Evolutionary conservation across 2,797 vertebrate species (phyloP).

Genomic region (Propithecus deckenii): DNA sequence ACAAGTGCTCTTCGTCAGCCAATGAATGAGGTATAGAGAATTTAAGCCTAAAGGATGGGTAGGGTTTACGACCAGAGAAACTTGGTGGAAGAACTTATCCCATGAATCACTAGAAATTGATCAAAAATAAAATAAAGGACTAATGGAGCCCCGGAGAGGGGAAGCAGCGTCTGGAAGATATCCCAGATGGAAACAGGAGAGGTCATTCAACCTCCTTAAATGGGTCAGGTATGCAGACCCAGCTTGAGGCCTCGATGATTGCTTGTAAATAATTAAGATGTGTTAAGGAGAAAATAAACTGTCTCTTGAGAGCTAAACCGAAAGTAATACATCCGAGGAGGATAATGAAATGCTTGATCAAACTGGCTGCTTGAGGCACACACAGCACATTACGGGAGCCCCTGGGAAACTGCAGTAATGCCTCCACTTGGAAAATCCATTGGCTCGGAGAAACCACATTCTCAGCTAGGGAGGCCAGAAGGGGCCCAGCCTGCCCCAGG

Average conservation of each 20-base stretch:
- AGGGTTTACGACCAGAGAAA: background rate
- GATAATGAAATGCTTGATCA: constrained; percentile 54
- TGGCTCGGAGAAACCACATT: background rate
- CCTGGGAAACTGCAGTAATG: constrained; percentile 18
- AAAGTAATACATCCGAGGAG: constrained; percentile 17
- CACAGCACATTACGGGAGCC: background rate
- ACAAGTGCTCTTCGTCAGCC: background rate
- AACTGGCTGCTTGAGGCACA: background rate
- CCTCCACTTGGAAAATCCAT: constrained; percentile 26
- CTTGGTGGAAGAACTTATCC: background rate
- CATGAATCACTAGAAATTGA: background rate
- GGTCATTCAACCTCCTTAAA: background rate
- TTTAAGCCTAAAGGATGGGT: background rate
- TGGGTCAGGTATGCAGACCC: background rate
- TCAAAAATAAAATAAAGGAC: background rate
- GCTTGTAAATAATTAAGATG: constrained; percentile 54
- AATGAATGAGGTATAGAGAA: background rate
- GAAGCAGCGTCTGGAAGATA: background rate
- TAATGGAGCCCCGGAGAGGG: background rate
- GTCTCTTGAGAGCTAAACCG: constrained; percentile 26
- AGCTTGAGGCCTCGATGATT: background rate
- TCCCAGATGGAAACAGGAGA: background rate
- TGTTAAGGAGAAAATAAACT: constrained; percentile 61
- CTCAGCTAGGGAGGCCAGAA: background rate
- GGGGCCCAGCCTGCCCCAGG: background rate